A percentile compares a stretch with the other conserved stretches of the same genome.
Conservation (phyloP, 1,140 invertebrate genomes). For the Saxidomus purpurata region DNA sequence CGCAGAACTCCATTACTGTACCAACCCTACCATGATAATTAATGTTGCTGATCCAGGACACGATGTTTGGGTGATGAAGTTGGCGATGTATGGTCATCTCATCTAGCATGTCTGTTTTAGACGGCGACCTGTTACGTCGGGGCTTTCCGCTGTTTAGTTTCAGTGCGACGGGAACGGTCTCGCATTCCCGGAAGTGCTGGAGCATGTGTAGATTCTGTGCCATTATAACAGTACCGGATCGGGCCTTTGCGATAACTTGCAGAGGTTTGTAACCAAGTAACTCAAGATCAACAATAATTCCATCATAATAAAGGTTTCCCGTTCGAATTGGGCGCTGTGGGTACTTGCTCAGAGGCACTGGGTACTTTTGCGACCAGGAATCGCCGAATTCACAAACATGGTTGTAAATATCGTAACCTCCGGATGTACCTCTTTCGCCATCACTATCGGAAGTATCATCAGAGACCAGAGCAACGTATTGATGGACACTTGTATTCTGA, state of each 20-base stretch:
- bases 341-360: conserved; percentile 73
- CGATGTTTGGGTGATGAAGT: conserved; percentile 79
- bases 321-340: conserved; percentile 73
- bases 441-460: conserved; percentile 58
- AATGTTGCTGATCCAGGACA: conserved; percentile 74
- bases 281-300: conserved; percentile 73
- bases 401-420: conserved; percentile 61
- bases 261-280: conserved; percentile 76
- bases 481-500: conserved; percentile 66
- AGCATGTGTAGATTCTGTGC: conserved; percentile 70
- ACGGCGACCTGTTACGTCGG: conserved; percentile 44
- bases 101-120: conserved; percentile 67
- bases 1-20: conserved; percentile 81
- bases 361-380: conserved; percentile 75
- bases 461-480: conserved; percentile 72
- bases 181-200: conserved; percentile 67
- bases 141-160: conserved; percentile 74
- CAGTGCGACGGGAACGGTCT: conserved; percentile 72
- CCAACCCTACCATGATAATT: conserved; percentile 72
- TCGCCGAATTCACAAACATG: conserved; percentile 74
- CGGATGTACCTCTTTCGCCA: not conserved
- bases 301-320: conserved; percentile 76
- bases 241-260: conserved; percentile 69
- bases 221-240: conserved; percentile 72
- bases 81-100: conserved; percentile 77